Percentiles rank a stretch among this genome's conserved stretches.
Evolutionary conservation across 2,797 vertebrate genomes (phyloP).

Genomic region (Enteromius trimaculatus): DNA sequence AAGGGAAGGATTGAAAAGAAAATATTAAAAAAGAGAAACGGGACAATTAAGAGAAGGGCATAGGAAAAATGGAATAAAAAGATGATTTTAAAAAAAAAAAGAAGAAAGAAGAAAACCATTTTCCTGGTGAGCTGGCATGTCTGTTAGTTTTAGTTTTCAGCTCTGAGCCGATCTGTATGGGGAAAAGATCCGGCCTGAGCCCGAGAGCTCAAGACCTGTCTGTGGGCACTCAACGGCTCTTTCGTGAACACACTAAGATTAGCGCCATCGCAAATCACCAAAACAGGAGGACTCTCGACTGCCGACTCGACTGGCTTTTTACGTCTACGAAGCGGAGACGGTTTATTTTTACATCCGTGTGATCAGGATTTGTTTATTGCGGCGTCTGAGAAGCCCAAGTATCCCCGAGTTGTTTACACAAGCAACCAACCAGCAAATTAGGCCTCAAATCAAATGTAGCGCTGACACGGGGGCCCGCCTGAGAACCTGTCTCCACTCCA

Average conservation of each 20-base stretch:
- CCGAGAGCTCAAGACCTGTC: constrained; percentile 52
- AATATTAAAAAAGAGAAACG: neutral
- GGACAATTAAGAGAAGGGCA: neutral
- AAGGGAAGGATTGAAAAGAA: neutral
- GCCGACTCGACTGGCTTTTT: constrained; percentile 52
- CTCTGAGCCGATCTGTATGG: constrained; percentile 43
- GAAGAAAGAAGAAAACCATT: constrained; percentile 50
- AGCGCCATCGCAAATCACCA: constrained; percentile 53
- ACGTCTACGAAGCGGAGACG: constrained; percentile 55
- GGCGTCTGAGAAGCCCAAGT: constrained; percentile 72
- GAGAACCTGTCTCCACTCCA: constrained; percentile 59
- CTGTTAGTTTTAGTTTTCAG: constrained; percentile 68
- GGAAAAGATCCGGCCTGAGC: constrained; percentile 62
- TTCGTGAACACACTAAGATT: constrained; percentile 61
- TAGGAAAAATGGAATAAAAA: neutral
- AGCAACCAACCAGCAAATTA: constrained; percentile 75
- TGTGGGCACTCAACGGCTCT: constrained; percentile 47
- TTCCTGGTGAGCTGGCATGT: constrained; percentile 65
- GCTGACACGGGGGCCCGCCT: constrained; percentile 68
- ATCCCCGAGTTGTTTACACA: constrained; percentile 77
- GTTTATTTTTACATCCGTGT: constrained; percentile 67
- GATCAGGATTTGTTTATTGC: constrained; percentile 70
- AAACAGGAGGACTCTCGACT: constrained; percentile 51
- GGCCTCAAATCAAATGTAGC: constrained; percentile 74
- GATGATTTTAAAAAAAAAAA: neutral